These are phyloP conservation scores for Ascaphus truei DNA, from an alignment of 2,113 vertebrate species.

Conservation along the genomic window DNA sequence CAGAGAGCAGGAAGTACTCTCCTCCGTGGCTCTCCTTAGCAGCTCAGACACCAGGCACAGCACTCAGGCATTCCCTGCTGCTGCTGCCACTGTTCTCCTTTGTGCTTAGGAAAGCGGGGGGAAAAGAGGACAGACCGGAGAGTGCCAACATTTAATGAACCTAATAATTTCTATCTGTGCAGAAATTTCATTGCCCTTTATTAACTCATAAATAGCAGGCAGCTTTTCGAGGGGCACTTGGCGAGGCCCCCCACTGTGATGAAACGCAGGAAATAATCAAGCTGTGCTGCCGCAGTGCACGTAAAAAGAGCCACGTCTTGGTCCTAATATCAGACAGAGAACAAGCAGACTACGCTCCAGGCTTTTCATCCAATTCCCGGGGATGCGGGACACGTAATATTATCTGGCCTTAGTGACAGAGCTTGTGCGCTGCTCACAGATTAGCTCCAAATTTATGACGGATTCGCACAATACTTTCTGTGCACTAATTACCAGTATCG, in stretches of 20 bases:
- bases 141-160: slow-evolving; percentile 32
- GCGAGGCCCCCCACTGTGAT: slow-evolving; percentile 22
- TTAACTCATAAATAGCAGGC: slow-evolving; percentile 38
- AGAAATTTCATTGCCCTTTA: slow-evolving; percentile 37
- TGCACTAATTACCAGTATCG: slow-evolving; percentile 32
- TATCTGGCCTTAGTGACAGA: slow-evolving; percentile 37
- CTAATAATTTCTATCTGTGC: slow-evolving; percentile 36
- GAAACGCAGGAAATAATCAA: slow-evolving; percentile 29
- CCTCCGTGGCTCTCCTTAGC: not conserved
- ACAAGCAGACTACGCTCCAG: slow-evolving; percentile 33
- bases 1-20: not conserved
- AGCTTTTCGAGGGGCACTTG: slow-evolving; percentile 33
- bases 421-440: slow-evolving; percentile 26
- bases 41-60: slow-evolving; percentile 9
- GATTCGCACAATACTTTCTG: slow-evolving; percentile 27
- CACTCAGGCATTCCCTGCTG: not conserved
- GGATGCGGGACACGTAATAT: slow-evolving; percentile 34
- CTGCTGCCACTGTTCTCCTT: slow-evolving; percentile 5
- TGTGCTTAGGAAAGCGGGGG: not conserved
- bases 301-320: slow-evolving; percentile 37
- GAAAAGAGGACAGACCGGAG: not conserved
- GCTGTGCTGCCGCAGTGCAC: slow-evolving; percentile 18
- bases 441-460: slow-evolving; percentile 33
- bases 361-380: slow-evolving; percentile 36
- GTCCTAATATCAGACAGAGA: slow-evolving; percentile 39